A percentile compares a stretch with the other conserved stretches of the same genome.
These are phyloP conservation scores for Entomobrya multifasciata DNA, from an alignment of 2,888 invertebrate genomes.

Conservation along the genomic window DNA sequence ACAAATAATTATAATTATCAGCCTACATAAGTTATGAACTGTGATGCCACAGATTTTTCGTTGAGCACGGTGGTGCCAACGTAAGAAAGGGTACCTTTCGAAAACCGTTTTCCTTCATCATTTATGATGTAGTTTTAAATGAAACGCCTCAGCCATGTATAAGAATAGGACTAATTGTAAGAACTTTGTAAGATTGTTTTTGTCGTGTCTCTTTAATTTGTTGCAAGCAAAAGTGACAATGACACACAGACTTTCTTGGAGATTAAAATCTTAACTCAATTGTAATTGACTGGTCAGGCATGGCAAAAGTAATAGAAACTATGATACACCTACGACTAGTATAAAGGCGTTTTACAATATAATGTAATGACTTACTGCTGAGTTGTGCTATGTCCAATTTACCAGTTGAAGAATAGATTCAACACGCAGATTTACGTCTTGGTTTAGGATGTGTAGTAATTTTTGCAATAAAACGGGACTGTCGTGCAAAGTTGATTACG, in stretches of 20 bases:
- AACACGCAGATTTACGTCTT: no score
- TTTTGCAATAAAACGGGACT: not conserved
- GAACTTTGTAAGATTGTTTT: no score
- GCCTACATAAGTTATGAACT: conserved; percentile 7
- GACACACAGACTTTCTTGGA: not conserved
- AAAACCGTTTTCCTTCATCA: no score
- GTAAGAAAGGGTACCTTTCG: no score
- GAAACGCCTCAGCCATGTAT: no score
- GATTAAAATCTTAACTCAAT: conserved; percentile 34
- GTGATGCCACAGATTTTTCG: not conserved
- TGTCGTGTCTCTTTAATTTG: no score
- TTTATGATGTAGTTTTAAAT: no score
- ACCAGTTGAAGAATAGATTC: no score
- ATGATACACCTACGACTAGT: conserved; percentile 1
- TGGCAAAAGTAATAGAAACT: conserved; percentile 5
- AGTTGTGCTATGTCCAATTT: no score
- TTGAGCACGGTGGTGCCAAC: not conserved
- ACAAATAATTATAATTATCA: conserved; percentile 43
- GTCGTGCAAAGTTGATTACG: conserved; percentile 1
- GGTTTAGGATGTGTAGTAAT: no score
- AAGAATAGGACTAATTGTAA: no score
- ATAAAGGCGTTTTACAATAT: not conserved
- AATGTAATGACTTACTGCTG: not conserved
- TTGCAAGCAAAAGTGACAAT: not conserved
- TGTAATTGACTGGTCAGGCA: conserved; percentile 26